A percentile compares a stretch with the other conserved stretches of the same genome.
These are phyloP conservation scores for Cataglyphis cursor DNA, from an alignment of 2,888 invertebrate species.

Conservation along the genomic window DNA sequence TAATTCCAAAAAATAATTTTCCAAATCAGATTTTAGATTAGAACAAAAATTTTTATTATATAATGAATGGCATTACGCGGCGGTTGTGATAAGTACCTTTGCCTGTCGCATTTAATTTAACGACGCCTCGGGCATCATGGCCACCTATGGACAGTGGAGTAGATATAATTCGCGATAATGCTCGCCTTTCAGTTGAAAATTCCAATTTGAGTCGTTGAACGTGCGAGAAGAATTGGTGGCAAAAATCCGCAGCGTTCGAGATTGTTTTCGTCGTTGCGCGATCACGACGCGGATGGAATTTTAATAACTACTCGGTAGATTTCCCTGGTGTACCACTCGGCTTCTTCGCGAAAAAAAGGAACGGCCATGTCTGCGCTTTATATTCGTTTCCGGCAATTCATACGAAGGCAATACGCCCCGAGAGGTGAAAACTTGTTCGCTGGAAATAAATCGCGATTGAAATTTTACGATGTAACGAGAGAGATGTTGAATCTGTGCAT, in stretches of 20 bases:
- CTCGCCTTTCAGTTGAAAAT: slow-evolving; percentile 36
- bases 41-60: background rate
- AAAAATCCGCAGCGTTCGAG: slow-evolving; percentile 63
- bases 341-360: slow-evolving; percentile 56
- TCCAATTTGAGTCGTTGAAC: slow-evolving; percentile 48
- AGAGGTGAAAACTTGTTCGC: slow-evolving; percentile 41
- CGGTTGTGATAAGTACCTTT: slow-evolving; percentile 31
- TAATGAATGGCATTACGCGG: background rate
- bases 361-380: slow-evolving; percentile 45
- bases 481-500: slow-evolving; percentile 16
- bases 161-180: slow-evolving; percentile 54
- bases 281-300: slow-evolving; percentile 73
- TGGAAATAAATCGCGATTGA: slow-evolving; percentile 39
- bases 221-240: slow-evolving; percentile 52
- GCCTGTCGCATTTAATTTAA: slow-evolving; percentile 29
- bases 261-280: slow-evolving; percentile 73
- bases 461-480: slow-evolving; percentile 24
- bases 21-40: background rate
- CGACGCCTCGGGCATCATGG: background rate
- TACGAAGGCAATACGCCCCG: slow-evolving; percentile 36
- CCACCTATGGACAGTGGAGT: slow-evolving; percentile 10
- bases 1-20: background rate
- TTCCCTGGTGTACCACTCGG: slow-evolving; percentile 69
- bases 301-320: slow-evolving; percentile 74
- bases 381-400: slow-evolving; percentile 50